Percentiles rank a stretch among this genome's conserved stretches.
Conservation (phyloP, 2,113 vertebrate genomes). For the Arvicanthis niloticus region DNA sequence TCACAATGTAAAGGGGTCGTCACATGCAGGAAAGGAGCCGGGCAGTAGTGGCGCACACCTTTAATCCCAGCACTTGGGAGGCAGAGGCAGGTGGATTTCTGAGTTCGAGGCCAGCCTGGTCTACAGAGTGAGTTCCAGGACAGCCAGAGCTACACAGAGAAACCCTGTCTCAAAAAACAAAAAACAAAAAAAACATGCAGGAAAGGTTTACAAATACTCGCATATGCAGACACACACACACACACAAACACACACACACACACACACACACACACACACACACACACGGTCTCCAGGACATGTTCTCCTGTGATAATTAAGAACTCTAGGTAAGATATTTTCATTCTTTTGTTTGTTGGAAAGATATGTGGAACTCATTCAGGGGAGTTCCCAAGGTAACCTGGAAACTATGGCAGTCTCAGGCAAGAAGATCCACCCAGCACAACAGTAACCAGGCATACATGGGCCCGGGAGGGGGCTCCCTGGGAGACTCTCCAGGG, state of each 20-base stretch:
- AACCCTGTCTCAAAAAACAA: no score
- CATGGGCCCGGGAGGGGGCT: neutral
- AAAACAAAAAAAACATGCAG: no score
- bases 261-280: neutral
- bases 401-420: rapidly evolving
- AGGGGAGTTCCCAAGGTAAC: neutral
- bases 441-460: rapidly evolving
- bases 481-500: neutral
- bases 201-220: neutral
- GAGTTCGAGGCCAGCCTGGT: no score
- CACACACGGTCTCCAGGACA: neutral
- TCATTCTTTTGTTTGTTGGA: slow-evolving; percentile 13
- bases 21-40: no score
- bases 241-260: neutral
- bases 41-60: no score
- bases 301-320: neutral
- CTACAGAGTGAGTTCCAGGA: no score
- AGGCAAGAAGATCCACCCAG: neutral
- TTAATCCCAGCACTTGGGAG: no score
- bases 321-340: neutral
- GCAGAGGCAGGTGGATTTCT: no score
- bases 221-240: neutral
- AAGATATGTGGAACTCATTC: neutral
- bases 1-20: neutral
- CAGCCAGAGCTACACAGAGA: no score